Conservation (phyloP, 2,113 vertebrate genomes). For the Ailurus styani region DNA sequence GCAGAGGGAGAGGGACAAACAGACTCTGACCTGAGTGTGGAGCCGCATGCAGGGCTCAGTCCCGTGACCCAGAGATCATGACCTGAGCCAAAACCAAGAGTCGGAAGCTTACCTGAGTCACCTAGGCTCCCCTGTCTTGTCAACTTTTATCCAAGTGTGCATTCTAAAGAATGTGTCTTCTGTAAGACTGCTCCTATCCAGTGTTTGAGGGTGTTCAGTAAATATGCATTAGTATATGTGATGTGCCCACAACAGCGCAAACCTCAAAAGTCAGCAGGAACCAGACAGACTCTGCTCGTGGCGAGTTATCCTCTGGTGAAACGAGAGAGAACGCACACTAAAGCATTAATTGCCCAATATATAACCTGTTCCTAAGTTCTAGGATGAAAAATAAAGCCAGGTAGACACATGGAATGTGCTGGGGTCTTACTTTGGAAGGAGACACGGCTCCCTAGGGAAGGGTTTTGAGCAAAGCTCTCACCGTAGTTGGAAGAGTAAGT, state of each 20-base stretch:
- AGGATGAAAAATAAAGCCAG: not conserved
- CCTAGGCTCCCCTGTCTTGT: not conserved
- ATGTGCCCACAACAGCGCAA: not conserved
- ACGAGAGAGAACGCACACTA: not conserved
- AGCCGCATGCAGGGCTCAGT: not conserved
- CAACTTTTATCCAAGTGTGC: not conserved
- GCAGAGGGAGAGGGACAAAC: too few relatives aligned
- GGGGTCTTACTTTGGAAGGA: not conserved
- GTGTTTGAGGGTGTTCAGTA: not conserved
- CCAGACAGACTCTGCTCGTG: not conserved
- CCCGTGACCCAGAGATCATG: not conserved
- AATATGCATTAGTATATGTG: not conserved
- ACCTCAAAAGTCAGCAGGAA: not conserved
- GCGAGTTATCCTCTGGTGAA: not conserved
- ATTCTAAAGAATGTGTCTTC: not conserved
- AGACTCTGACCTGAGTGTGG: not conserved
- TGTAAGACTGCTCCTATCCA: not conserved
- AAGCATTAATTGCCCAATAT: not conserved
- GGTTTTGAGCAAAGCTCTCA: not conserved
- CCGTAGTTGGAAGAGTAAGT: too few relatives aligned
- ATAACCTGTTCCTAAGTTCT: not conserved
- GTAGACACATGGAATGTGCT: not conserved
- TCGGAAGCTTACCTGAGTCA: not conserved
- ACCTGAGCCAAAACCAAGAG: not conserved
- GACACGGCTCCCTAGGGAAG: not conserved